Conservation (phyloP, 2,888 invertebrate species). For the Digitonthophagus gazella region DNA sequence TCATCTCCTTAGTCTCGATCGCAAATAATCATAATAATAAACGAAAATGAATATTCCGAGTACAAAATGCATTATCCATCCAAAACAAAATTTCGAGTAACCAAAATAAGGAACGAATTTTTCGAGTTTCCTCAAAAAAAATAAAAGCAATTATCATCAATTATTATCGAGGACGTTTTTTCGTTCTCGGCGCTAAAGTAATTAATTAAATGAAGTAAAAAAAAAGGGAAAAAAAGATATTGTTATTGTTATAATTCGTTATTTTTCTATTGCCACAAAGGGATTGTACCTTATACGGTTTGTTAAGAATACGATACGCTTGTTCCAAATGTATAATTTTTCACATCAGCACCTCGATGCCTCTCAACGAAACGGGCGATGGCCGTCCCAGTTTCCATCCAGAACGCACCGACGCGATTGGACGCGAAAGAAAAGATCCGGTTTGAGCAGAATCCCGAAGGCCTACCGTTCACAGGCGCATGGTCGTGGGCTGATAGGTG, state of each 20-base stretch:
- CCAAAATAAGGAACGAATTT: not conserved
- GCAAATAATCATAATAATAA: not conserved
- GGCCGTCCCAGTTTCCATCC: slow-evolving; percentile 45
- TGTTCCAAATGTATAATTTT: slow-evolving; percentile 46
- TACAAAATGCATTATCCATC: not conserved
- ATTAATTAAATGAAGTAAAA: not conserved
- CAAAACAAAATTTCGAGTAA: not conserved
- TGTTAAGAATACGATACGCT: slow-evolving; percentile 35
- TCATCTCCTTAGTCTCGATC: not conserved
- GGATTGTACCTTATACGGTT: slow-evolving; percentile 1
- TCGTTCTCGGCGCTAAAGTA: not conserved
- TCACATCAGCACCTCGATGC: slow-evolving; percentile 49
- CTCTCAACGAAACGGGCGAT: slow-evolving; percentile 40
- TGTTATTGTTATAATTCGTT: slow-evolving; percentile 48
- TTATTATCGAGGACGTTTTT: not conserved
- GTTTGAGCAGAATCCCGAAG: not conserved
- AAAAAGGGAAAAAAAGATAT: slow-evolving; percentile 31
- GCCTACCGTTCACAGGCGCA: slow-evolving; percentile 49
- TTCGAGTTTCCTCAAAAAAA: not conserved
- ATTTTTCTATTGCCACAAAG: slow-evolving; percentile 45
- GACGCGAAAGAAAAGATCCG: slow-evolving; percentile 23
- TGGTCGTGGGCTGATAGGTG: slow-evolving; percentile 39
- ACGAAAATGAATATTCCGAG: not conserved
- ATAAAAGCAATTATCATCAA: not conserved
- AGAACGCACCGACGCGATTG: slow-evolving; percentile 35